Base-by-base conservation (phyloP, 2,888 invertebrate species). In the Leptopterna dolabrata region DNA sequence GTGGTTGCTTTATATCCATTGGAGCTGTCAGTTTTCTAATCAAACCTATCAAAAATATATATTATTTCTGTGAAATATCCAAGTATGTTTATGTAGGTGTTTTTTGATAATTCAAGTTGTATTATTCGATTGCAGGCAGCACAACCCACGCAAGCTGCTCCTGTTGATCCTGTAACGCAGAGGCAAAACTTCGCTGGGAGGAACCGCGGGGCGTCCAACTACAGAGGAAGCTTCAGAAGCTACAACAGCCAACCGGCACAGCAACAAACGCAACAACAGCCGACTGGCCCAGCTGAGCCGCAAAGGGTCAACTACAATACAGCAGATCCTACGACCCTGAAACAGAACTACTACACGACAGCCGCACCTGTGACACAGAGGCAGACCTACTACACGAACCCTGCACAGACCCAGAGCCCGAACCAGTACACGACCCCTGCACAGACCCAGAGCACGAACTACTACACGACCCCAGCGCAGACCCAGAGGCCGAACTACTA, bases 111-210 rank as follows among this genome's bases (percentile, higher is more conserved):
- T 19, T 55, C 19, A 55, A 24, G 9, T 29, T 73, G 13, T 29
- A 11, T 51, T 29, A 6, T 14, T 27, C 24, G 0, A 16, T 83
- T 83, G 4, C 83, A 83, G 83, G 43, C 83, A 14, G 73, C 71
- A 45, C 71, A 24, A 45, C 45, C 85, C n/a, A 76, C 85, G 19
- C 85, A 85, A 76, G 76, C 71, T 83, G 83, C 43, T 27, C n/a
- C 71, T 43, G 76, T 47, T 13, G 85, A 85, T 0, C 45, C 85
- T n/a, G 51, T 30, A 27, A 85, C 71, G 7, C 73, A 73, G 73
- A 71, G 85, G 76, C 85, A 71, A 76, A 86, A 86, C 78, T 78
- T 78, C 16, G 76, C 86, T 3, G 87, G 87, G 19, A 55, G 87
- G 2, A 82, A 82, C 27, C 87, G 87, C 9, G 87, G 43, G 11